A percentile compares a stretch with the other conserved stretches of the same genome.
Conservation (phyloP, 1,140 invertebrate genomes). For the Schlechtendalia chinensis region DNA sequence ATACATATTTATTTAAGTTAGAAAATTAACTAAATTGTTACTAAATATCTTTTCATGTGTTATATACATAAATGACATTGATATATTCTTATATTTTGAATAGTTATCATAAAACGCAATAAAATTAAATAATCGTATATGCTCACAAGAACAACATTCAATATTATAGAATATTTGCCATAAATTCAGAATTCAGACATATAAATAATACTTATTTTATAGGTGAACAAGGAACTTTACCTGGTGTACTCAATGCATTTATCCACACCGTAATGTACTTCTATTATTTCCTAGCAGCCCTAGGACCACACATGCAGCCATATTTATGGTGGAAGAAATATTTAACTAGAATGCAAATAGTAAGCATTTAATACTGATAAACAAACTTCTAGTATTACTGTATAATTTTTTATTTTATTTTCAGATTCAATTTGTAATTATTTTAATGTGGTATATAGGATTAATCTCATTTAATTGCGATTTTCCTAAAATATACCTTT, state of each 20-base stretch:
- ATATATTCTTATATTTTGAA: no score
- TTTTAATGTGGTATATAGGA: constrained; percentile 53
- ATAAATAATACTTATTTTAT: constrained; percentile 50
- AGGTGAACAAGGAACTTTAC: constrained; percentile 60
- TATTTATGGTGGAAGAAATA: constrained; percentile 82
- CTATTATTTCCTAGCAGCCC: constrained; percentile 71
- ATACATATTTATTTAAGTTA: no score
- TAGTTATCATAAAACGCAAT: no score
- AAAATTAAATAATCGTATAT: no score
- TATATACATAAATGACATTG: no score
- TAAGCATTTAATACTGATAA: constrained; percentile 55
- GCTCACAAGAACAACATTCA: no score
- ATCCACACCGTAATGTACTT: constrained; percentile 76
- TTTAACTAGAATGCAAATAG: constrained; percentile 73
- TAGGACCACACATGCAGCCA: constrained; percentile 68
- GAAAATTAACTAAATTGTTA: no score
- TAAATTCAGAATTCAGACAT: no score
- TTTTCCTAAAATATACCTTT: constrained; percentile 49
- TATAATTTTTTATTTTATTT: constrained; percentile 37
- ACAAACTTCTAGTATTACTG: no score
- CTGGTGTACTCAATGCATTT: constrained; percentile 64
- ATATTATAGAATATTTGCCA: no score
- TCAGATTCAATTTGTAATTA: constrained; percentile 54
- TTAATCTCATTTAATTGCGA: constrained; percentile 54
- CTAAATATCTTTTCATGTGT: no score